Base-by-base conservation (phyloP, 2,113 vertebrate genomes). In the Antigone vipio region DNA sequence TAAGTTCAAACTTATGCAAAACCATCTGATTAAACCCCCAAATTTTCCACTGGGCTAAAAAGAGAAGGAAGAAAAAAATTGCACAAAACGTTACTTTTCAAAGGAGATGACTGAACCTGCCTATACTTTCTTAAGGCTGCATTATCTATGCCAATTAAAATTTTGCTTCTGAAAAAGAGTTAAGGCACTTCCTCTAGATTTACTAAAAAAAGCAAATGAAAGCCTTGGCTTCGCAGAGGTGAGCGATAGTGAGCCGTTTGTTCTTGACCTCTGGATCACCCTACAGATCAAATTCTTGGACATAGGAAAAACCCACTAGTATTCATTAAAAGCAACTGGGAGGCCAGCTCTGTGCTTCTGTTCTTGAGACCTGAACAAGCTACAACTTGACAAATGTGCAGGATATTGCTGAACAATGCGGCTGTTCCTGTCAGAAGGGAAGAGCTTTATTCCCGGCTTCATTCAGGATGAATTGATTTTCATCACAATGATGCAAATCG, bases 131-230 rank as follows among this genome's bases (percentile, higher is more conserved):
- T 94, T 66, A 89, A 55, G 74, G 91, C 38, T 60, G 72, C 16
- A 38, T 95, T 91, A 91, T 55, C 91, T 75, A 58, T 89, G 95
- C 85, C 85, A 92, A 72, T 95, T 96, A 94, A 95, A 94, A 97
- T 96, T 96, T 92, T 95, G 85, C 84, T 95, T 92, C 94, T 95
- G 95, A 96, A 93, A 95, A 86, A 85, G 92, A 98, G 95, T 92
- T 94, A 63, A 94, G 96, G 94, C 79, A 95, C 94, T 97, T 97
- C 97, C 96, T 97, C 95, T 93, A 74, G 95, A 97, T 95, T 97
- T 96, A 98, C 97, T 98, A 97, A 98, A 97, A 95, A 97, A 97
- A 96, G 96, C 96, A 96, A 97, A 97, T 96, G 93, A 97, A 97
- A 98, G 96, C 95, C 93, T 93, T 93, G 94, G 91, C 91, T 96